Conservation (phyloP, 2,113 vertebrate genomes). For the Cynoglossus semilaevis region DNA sequence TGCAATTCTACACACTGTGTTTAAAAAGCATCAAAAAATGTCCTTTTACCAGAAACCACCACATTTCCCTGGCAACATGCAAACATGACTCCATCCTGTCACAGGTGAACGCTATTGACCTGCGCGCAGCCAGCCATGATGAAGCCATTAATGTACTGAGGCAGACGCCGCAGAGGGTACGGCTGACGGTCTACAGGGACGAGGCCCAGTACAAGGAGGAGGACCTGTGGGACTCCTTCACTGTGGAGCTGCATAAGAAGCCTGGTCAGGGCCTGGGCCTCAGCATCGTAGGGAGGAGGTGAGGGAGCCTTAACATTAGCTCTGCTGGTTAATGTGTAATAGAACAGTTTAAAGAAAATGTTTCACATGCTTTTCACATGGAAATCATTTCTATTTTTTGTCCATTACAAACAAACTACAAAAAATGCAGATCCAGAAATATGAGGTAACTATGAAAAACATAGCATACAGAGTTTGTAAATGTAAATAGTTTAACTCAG, state of each 20-base stretch:
- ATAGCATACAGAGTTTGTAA: neutral
- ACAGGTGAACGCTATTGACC: conserved; percentile 90
- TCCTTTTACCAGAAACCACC: neutral
- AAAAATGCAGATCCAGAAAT: conserved; percentile 60
- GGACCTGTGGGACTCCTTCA: conserved; percentile 89
- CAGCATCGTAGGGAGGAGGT: conserved; percentile 97
- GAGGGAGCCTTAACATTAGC: neutral
- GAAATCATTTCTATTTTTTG: neutral
- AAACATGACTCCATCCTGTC: neutral
- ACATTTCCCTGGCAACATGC: neutral
- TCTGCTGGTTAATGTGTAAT: neutral
- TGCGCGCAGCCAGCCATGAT: conserved; percentile 90
- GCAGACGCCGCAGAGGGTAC: conserved; percentile 90
- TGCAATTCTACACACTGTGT: neutral
- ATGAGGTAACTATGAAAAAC: conserved; percentile 53
- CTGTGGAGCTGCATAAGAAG: conserved; percentile 88
- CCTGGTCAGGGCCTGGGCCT: conserved; percentile 90
- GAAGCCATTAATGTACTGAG: conserved; percentile 95
- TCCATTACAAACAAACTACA: neutral
- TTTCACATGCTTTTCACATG: neutral
- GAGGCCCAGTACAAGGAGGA: conserved; percentile 95
- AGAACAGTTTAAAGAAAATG: neutral
- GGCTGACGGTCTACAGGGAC: conserved; percentile 88
- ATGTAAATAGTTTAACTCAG: neutral
- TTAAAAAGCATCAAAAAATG: neutral